Conservation (phyloP, 53 echinoderm and acorn worm genomes). For the Echinarachnius parma region DNA sequence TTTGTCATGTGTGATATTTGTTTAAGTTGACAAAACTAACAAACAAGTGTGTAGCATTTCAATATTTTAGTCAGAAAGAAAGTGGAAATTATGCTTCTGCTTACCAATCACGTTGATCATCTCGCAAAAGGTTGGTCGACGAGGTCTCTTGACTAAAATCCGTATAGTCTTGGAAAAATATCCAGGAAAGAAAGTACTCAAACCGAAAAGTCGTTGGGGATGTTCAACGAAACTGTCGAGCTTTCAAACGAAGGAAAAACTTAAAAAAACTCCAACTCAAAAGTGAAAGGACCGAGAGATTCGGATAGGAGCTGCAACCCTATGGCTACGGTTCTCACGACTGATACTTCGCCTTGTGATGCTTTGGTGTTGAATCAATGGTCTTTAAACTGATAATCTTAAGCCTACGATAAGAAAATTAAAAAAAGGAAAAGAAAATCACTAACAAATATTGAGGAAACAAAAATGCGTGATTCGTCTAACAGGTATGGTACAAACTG, state of each 20-base stretch:
- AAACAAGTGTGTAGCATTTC: background rate
- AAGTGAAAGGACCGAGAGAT: constrained; percentile 27
- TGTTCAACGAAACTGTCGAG: background rate
- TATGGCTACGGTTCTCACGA: constrained; percentile 30
- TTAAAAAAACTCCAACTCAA: constrained; percentile 5
- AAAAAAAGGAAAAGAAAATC: constrained; percentile 28
- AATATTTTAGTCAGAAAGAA: background rate
- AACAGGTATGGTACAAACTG: constrained; percentile 33
- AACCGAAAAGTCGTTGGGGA: too few relatives aligned
- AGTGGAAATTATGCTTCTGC: constrained; percentile 2
- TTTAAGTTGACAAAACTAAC: too few relatives aligned
- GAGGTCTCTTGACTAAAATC: constrained; percentile 2
- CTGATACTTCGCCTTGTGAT: constrained; percentile 17
- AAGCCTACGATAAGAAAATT: constrained; percentile 28
- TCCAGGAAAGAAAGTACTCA: too few relatives aligned
- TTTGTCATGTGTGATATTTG: too few relatives aligned
- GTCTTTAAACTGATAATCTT: constrained; percentile 31
- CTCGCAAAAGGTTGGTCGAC: constrained; percentile 2
- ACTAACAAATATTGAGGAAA: constrained; percentile 40
- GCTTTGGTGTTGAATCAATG: constrained; percentile 5
- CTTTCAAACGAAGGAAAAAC: constrained; percentile 2
- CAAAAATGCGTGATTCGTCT: constrained; percentile 31
- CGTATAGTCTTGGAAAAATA: constrained; percentile 4
- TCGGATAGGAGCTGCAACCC: constrained; percentile 5
- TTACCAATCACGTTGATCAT: constrained; percentile 47